A percentile compares a stretch with the other conserved stretches of the same genome.
phyloP scores from a whole-genome alignment of 2,797 vertebrate genomes.

The Poecilia gillii region DNA sequence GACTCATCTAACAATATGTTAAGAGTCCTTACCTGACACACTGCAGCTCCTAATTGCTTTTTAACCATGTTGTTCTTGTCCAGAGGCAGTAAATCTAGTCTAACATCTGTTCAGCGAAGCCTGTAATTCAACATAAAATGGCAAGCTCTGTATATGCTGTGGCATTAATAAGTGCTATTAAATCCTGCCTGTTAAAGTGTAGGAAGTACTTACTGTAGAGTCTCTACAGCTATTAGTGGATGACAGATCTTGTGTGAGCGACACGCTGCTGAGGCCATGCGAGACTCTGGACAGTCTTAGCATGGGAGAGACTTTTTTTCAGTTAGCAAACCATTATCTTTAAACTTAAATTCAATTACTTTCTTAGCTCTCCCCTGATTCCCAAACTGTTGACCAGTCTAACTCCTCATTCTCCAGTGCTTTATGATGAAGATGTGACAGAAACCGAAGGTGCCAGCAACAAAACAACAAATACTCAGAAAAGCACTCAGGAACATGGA shows the following conservation, averaged over 20 bases:
- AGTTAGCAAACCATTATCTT: constrained; percentile 63
- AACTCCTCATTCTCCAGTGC: constrained; percentile 38
- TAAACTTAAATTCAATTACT: constrained; percentile 71
- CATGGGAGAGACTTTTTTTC: constrained; percentile 18
- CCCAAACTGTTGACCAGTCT: constrained; percentile 49
- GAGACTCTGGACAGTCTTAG: constrained; percentile 41
- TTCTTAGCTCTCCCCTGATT: constrained; percentile 54
- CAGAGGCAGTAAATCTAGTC: constrained; percentile 38
- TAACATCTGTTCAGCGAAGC: constrained; percentile 39
- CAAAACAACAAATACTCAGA: constrained; percentile 24
- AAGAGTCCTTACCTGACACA: constrained; percentile 14
- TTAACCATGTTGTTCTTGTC: constrained; percentile 38
- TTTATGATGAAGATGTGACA: constrained; percentile 32
- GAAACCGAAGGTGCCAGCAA: constrained; percentile 31
- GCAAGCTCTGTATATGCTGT: constrained; percentile 39
- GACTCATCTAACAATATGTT: not conserved
- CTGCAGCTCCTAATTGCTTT: constrained; percentile 31
- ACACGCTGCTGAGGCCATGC: constrained; percentile 35
- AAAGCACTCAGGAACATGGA: constrained; percentile 25
- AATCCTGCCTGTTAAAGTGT: constrained; percentile 52
- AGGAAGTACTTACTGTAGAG: constrained; percentile 49
- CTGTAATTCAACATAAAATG: constrained; percentile 25
- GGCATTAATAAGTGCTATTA: constrained; percentile 54
- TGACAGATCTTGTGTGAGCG: constrained; percentile 47
- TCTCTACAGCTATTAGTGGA: constrained; percentile 47